Conservation (phyloP, 92 coral and sea anemone genomes). For the Pocillopora meandrina region DNA sequence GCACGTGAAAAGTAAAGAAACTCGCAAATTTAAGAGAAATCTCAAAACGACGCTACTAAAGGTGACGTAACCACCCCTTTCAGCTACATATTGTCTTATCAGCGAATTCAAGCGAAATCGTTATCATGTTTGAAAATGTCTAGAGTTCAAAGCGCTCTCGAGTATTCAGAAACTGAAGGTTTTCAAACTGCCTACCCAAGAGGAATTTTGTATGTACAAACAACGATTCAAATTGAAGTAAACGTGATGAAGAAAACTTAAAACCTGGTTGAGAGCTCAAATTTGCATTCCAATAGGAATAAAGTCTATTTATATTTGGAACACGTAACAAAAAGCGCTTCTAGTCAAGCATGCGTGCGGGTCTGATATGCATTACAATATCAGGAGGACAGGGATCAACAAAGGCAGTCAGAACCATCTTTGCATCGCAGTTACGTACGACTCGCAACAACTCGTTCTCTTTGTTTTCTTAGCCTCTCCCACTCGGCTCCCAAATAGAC, state of each 20-base stretch:
- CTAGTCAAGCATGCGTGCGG: slow-evolving; percentile 41
- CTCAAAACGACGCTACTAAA: slow-evolving; percentile 2
- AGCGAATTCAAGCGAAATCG: not conserved
- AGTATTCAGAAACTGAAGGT: not conserved
- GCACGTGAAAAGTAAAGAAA: slow-evolving; percentile 1
- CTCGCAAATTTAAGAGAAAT: not conserved
- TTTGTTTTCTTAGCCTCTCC: too few species aligned
- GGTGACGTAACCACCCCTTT: slow-evolving; percentile 33
- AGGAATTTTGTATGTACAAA: not conserved
- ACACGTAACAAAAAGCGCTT: slow-evolving; percentile 28
- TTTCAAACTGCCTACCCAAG: not conserved
- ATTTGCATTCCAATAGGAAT: slow-evolving; percentile 46
- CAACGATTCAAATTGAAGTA: not conserved
- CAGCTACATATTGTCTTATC: slow-evolving; percentile 18
- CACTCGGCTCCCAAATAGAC: too few species aligned
- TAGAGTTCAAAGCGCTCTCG: not conserved
- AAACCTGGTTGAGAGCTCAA: slow-evolving; percentile 1
- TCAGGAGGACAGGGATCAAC: slow-evolving; percentile 9
- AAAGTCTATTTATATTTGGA: slow-evolving; percentile 34
- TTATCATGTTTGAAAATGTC: slow-evolving; percentile 11
- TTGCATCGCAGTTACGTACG: not conserved
- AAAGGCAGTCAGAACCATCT: not conserved
- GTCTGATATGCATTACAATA: slow-evolving; percentile 22
- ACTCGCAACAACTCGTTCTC: too few species aligned
- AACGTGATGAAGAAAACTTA: slow-evolving; percentile 19